These are phyloP conservation scores for Incurvaria masculella DNA, from an alignment of 2,888 invertebrate genomes.

Conservation along the genomic window DNA sequence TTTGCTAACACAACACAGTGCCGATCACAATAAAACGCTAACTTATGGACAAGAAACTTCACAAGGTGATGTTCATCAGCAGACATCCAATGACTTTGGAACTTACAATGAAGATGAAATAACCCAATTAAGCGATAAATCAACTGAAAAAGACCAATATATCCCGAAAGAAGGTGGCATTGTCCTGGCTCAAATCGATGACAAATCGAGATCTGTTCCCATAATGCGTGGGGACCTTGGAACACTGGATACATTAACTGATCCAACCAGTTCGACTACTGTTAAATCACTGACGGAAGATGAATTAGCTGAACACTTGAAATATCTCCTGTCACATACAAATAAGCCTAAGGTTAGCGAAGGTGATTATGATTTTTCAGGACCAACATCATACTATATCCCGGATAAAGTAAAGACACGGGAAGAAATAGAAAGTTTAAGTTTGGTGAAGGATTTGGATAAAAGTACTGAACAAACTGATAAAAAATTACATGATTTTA, in stretches of 20 bases:
- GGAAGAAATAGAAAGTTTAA: constrained; percentile 22
- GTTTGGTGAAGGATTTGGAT: constrained; percentile 17
- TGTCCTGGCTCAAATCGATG: neutral
- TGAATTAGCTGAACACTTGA: neutral
- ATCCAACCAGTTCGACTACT: neutral
- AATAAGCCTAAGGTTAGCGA: no score
- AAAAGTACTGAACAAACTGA: neutral
- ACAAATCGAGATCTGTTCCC: neutral
- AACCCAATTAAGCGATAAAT: no score
- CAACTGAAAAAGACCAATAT: no score
- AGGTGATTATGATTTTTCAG: no score
- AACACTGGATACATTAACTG: neutral
- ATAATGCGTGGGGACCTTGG: neutral
- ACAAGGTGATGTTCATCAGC: no score
- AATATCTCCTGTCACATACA: neutral
- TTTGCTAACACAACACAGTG: no score
- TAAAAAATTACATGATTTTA: no score
- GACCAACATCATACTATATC: neutral
- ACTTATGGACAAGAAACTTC: no score
- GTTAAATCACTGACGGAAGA: neutral
- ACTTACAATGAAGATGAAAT: no score
- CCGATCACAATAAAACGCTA: no score
- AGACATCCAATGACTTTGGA: no score
- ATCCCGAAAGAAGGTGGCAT: no score
- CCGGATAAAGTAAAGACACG: constrained; percentile 16